Percentiles rank a stretch among this genome's conserved stretches.
phyloP scores from a whole-genome alignment of 2,797 vertebrate species.

The Tolypeutes matacus region DNA sequence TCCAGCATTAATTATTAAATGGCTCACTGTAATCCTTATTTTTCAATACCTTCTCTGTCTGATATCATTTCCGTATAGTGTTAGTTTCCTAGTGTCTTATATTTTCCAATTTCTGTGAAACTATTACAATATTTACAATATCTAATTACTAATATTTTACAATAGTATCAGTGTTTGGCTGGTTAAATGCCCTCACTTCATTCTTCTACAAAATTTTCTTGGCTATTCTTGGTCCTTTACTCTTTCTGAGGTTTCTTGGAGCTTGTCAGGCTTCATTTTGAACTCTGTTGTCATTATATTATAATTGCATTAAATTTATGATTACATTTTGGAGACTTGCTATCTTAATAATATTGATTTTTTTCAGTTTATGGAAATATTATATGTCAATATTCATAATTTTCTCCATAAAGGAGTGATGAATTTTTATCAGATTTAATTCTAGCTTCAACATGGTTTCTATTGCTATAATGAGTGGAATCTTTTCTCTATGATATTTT shows the following conservation, averaged over 20 bases:
- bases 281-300: not conserved
- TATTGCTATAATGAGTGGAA: not conserved
- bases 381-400: not conserved
- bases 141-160: not conserved
- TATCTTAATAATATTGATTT: not conserved
- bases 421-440: not conserved
- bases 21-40: not conserved
- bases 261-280: not conserved
- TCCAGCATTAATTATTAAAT: not conserved
- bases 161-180: not conserved
- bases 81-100: not conserved
- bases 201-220: not conserved
- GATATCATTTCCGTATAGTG: not conserved
- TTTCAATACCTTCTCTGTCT: not conserved
- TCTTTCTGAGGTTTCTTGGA: not conserved
- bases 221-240: not conserved
- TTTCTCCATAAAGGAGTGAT: not conserved
- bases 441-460: not conserved
- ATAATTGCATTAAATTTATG: not conserved
- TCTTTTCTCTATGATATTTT: not conserved
- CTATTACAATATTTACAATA: not conserved
- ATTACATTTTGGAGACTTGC: not conserved
- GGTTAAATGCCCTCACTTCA: not conserved
- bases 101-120: not conserved
- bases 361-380: not conserved